phyloP scores from a whole-genome alignment of 2,113 vertebrate genomes.

The Chionodraco myersi region DNA sequence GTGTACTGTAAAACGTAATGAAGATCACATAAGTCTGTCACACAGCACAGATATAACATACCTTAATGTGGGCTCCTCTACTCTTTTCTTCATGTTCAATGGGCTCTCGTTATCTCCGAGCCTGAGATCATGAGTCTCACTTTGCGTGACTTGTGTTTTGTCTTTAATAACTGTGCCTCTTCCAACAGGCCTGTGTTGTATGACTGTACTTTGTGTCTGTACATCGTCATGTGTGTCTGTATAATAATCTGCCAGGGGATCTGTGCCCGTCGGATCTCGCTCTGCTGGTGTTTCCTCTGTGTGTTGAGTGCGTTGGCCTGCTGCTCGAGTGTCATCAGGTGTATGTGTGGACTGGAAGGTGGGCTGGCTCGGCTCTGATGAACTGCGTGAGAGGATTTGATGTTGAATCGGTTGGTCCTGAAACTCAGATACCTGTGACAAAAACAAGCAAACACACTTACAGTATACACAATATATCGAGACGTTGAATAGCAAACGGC shows the following conservation, averaged over 20 bases:
- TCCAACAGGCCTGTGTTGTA: not conserved
- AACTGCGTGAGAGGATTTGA: slow-evolving; percentile 32
- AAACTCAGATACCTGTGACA: slow-evolving; percentile 22
- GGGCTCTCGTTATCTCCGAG: not conserved
- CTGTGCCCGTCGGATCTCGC: not conserved
- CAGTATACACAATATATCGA: not conserved
- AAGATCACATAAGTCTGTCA: not conserved
- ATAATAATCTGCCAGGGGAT: not conserved
- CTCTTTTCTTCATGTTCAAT: slow-evolving; percentile 11
- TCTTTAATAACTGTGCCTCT: slow-evolving; percentile 9
- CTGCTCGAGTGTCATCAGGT: not conserved
- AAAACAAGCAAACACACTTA: not conserved
- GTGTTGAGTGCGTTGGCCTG: too few relatives aligned
- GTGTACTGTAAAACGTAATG: too few relatives aligned
- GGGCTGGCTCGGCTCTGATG: slow-evolving; percentile 39
- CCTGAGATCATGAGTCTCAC: not conserved
- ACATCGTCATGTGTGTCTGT: not conserved
- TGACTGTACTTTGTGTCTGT: not conserved
- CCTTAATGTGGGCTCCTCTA: slow-evolving; percentile 38
- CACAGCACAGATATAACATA: slow-evolving; percentile 13
- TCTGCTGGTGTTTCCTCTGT: slow-evolving; percentile 4
- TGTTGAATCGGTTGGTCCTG: slow-evolving; percentile 1
- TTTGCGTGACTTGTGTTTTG: not conserved
- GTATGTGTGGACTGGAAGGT: not conserved
- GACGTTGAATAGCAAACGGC: not conserved